Evolutionary conservation across 2,888 invertebrate species (phyloP).

Genomic region (Diarsia brunnea): DNA sequence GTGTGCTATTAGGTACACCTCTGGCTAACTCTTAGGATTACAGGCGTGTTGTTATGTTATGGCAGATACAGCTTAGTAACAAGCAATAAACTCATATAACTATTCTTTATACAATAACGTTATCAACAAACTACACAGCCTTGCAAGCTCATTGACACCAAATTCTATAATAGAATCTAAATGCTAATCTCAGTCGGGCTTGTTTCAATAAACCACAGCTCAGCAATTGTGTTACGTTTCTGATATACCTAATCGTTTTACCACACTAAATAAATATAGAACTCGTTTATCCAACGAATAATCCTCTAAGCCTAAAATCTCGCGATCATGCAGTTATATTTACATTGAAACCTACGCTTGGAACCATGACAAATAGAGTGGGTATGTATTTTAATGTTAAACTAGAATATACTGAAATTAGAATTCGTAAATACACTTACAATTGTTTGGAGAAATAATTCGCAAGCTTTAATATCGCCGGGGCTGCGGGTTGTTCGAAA

Average conservation of each 20-base stretch:
- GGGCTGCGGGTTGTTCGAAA: no score
- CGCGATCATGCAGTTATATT: constrained; percentile 31
- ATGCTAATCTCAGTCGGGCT: not conserved
- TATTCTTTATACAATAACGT: not conserved
- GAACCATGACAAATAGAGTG: constrained; percentile 38
- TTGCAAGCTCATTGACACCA: constrained; percentile 29
- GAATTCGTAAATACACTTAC: constrained; percentile 1
- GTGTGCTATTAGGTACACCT: no score
- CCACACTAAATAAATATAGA: constrained; percentile 24
- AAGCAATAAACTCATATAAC: not conserved
- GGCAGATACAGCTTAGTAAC: not conserved
- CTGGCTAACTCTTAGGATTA: no score
- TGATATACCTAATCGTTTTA: constrained; percentile 24
- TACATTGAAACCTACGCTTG: constrained; percentile 31
- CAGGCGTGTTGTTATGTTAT: not conserved
- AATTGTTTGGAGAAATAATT: constrained; percentile 31
- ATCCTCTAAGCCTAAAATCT: constrained; percentile 23
- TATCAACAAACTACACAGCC: constrained; percentile 11
- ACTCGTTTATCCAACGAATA: constrained; percentile 13
- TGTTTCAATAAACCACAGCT: constrained; percentile 18
- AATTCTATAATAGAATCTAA: constrained; percentile 4
- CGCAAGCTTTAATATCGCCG: no score
- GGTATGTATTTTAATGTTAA: constrained; percentile 8
- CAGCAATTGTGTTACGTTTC: constrained; percentile 29
- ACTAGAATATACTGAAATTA: constrained; percentile 15